phyloP scores from a whole-genome alignment of 2,113 vertebrate species.

The Muscicapa adusta region DNA sequence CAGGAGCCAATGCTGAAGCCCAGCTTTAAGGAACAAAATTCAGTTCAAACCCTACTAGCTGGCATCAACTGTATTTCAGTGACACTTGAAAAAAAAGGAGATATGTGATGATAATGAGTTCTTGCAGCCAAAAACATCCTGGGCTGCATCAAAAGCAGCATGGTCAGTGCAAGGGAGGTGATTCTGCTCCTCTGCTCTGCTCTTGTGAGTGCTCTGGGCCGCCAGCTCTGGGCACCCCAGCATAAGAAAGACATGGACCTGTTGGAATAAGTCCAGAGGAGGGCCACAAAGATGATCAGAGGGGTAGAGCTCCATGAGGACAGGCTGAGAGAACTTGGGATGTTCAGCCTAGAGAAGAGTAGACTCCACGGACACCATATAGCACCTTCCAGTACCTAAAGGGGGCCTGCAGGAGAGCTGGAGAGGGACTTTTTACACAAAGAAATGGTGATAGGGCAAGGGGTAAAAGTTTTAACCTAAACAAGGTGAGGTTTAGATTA shows the following conservation, averaged over 20 bases:
- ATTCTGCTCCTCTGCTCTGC: neutral
- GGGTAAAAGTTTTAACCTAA: neutral
- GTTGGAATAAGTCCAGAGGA: neutral
- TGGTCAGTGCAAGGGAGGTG: neutral
- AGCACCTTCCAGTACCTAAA: neutral
- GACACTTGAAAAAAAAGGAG: neutral
- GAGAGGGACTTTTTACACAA: neutral
- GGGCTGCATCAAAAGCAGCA: neutral
- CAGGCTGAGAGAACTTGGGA: neutral
- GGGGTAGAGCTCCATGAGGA: neutral
- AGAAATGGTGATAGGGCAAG: neutral
- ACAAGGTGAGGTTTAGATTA: neutral
- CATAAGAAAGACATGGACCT: neutral
- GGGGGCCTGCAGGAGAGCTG: neutral
- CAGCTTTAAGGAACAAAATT: neutral
- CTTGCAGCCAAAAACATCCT: neutral
- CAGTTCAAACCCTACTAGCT: neutral
- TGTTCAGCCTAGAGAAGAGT: neutral
- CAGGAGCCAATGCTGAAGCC: neutral
- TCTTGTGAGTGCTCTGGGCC: neutral
- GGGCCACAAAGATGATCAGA: neutral
- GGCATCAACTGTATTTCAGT: neutral
- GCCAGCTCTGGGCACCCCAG: neutral
- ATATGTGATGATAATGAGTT: neutral
- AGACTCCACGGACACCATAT: neutral